Percentiles rank a stretch among this genome's conserved stretches.
Conservation (phyloP, 2,888 invertebrate genomes). For the Cacoxenus indagator region DNA sequence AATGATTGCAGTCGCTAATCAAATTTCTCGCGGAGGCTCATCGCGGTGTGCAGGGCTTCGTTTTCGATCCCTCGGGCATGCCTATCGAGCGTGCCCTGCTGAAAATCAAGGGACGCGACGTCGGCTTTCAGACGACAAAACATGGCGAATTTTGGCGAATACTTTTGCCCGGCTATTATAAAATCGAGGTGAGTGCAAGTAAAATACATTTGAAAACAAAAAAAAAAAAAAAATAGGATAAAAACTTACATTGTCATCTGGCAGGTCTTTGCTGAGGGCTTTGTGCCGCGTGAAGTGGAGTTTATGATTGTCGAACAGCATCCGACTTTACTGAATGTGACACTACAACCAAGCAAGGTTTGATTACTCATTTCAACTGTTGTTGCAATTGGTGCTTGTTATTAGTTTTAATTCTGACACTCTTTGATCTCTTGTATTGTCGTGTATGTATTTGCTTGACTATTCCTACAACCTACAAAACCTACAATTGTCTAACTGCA, state of each 20-base stretch:
- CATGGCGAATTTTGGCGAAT: conserved; percentile 97
- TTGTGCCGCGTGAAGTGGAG: conserved; percentile 85
- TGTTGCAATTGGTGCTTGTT: background rate
- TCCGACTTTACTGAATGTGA: conserved; percentile 87
- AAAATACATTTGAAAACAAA: background rate
- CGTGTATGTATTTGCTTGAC: background rate
- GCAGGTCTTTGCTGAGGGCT: conserved; percentile 88
- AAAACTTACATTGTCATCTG: background rate
- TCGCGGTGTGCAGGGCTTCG: conserved; percentile 90
- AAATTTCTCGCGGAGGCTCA: conserved; percentile 89
- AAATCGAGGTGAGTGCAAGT: conserved; percentile 83
- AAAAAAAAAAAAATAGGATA: background rate
- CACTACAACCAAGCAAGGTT: conserved; percentile 83
- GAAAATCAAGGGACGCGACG: conserved; percentile 85
- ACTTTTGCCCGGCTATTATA: conserved; percentile 87
- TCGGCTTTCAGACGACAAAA: conserved; percentile 87
- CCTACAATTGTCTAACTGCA: conserved; percentile 11
- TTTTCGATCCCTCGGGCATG: conserved; percentile 82
- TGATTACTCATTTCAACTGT: conserved; percentile 7
- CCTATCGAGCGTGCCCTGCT: conserved; percentile 85
- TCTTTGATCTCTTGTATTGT: conserved; percentile 1
- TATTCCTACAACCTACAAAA: background rate
- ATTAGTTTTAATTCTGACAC: background rate
- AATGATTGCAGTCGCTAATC: conserved; percentile 78
- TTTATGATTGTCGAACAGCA: conserved; percentile 89